Evolutionary conservation across 2,888 invertebrate species (phyloP).

Genomic region (Dasypolia templi): DNA sequence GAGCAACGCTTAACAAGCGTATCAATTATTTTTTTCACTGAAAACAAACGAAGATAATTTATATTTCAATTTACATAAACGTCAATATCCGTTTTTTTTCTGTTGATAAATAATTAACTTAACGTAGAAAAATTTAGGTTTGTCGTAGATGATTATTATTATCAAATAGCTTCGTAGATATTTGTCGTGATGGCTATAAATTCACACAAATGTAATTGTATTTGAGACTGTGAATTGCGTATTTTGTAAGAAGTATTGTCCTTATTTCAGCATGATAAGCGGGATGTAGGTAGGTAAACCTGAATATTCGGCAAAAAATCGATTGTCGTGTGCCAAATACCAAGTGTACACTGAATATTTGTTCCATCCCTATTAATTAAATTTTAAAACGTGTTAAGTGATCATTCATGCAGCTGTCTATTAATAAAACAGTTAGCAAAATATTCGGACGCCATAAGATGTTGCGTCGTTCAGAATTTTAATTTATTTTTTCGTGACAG

Average conservation of each 20-base stretch:
- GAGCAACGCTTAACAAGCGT: slow-evolving; percentile 59
- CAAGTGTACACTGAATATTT: slow-evolving; percentile 2
- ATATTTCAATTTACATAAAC: slow-evolving; percentile 57
- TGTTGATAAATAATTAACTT: slow-evolving; percentile 18
- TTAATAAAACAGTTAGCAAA: slow-evolving; percentile 45
- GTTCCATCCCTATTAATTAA: slow-evolving; percentile 26
- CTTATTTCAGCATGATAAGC: slow-evolving; percentile 34
- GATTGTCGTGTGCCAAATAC: slow-evolving; percentile 7
- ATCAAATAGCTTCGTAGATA: neutral
- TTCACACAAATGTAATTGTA: neutral
- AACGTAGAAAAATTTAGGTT: neutral
- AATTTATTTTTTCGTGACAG: slow-evolving; percentile 50
- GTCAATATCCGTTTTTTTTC: slow-evolving; percentile 49
- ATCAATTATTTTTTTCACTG: slow-evolving; percentile 59
- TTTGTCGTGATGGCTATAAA: slow-evolving; percentile 16
- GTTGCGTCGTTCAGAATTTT: slow-evolving; percentile 46
- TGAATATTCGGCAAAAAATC: slow-evolving; percentile 2
- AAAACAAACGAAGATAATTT: slow-evolving; percentile 50
- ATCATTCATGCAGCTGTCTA: slow-evolving; percentile 47
- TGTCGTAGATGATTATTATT: slow-evolving; percentile 10
- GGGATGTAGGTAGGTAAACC: neutral
- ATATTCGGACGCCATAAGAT: slow-evolving; percentile 38
- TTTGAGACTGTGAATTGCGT: neutral
- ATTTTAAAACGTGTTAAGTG: slow-evolving; percentile 42
- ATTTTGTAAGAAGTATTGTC: slow-evolving; percentile 10